These are phyloP conservation scores for Sarcophaga rosellei DNA, from an alignment of 2,888 invertebrate species.

Conservation along the genomic window DNA sequence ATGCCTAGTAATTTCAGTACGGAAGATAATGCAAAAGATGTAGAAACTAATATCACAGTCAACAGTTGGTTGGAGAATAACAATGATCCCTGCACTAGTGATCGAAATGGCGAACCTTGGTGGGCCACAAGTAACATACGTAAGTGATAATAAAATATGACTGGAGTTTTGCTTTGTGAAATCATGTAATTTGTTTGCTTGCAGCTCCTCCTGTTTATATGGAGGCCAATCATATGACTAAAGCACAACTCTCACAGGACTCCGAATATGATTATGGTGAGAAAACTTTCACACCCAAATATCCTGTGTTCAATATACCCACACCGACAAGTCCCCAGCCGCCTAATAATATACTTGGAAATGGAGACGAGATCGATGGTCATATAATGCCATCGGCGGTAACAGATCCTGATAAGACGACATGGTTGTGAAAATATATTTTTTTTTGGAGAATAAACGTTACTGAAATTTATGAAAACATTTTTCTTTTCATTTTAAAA, in stretches of 20 bases:
- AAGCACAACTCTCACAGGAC: conserved; percentile 64
- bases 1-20: neutral
- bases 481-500: too few species aligned
- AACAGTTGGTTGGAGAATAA: conserved; percentile 32
- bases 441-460: neutral
- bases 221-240: conserved; percentile 75
- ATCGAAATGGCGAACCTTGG: conserved; percentile 71
- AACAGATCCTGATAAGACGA: conserved; percentile 69
- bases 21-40: neutral
- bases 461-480: neutral
- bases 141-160: conserved; percentile 49
- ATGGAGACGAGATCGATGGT: conserved; percentile 28
- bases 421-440: conserved; percentile 68
- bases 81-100: neutral
- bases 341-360: neutral
- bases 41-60: conserved; percentile 52
- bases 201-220: conserved; percentile 78
- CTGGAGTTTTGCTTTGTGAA: neutral
- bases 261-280: conserved; percentile 70
- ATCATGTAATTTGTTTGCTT: neutral
- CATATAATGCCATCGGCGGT: neutral
- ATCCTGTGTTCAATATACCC: conserved; percentile 73
- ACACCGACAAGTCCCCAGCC: conserved; percentile 45
- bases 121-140: conserved; percentile 70
- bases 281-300: conserved; percentile 72